Evolutionary conservation across 2,113 vertebrate species (phyloP).

Genomic region (Ptyas mucosa): DNA sequence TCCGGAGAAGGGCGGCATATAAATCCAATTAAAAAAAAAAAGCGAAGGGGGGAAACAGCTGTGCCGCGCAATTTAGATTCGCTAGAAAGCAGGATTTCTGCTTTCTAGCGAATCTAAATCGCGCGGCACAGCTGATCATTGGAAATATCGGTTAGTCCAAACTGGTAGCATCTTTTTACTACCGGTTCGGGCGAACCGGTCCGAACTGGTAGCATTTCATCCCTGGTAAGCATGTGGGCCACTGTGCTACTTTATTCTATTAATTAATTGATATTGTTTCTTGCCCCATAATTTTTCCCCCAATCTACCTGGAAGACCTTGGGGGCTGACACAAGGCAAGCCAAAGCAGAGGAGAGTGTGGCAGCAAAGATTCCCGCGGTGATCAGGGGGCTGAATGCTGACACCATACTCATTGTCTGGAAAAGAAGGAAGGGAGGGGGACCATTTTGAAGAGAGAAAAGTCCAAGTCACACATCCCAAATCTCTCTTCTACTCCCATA

Average conservation of each 20-base stretch:
- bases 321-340: slow-evolving; percentile 74
- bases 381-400: slow-evolving; percentile 67
- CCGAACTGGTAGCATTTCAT: no score
- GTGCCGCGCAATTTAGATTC: no score
- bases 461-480: not conserved
- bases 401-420: slow-evolving; percentile 68
- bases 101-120: no score
- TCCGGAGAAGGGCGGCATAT: no score
- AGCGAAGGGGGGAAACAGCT: no score
- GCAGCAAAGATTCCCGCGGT: slow-evolving; percentile 73
- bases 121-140: no score
- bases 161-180: no score
- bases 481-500: not conserved
- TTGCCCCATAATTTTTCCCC: not conserved
- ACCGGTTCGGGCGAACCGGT: no score
- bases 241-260: not conserved
- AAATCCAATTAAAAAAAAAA: no score
- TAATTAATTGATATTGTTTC: not conserved
- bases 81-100: no score
- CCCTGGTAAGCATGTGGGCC: not conserved
- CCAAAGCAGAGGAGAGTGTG: slow-evolving; percentile 76
- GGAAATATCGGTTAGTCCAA: no score
- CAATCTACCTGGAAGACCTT: slow-evolving; percentile 75
- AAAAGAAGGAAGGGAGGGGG: not conserved
- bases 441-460: not conserved